phyloP scores from a whole-genome alignment of 2,797 vertebrate species.

The Urosaurus nigricauda region DNA sequence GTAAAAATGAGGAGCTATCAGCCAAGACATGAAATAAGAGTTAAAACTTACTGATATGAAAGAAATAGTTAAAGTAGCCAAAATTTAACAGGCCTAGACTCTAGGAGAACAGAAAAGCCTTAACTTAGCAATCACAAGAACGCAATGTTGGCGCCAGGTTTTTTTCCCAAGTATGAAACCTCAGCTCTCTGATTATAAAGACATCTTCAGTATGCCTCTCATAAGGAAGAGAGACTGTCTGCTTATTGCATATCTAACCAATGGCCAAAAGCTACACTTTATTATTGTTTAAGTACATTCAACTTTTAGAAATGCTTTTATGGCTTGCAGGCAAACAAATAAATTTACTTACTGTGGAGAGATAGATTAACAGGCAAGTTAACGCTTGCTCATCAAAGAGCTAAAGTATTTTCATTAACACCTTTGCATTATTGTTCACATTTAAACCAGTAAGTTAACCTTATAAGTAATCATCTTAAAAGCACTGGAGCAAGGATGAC shows the following conservation, averaged over 20 bases:
- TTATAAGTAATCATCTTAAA: not conserved
- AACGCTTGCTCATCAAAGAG: slow-evolving; percentile 71
- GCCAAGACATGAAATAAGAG: not conserved
- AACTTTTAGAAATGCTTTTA: slow-evolving; percentile 11
- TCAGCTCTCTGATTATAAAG: not conserved
- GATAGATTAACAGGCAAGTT: slow-evolving; percentile 66
- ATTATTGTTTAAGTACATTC: slow-evolving; percentile 10
- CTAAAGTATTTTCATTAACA: slow-evolving; percentile 68
- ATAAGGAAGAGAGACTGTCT: slow-evolving; percentile 1
- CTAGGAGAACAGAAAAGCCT: not conserved
- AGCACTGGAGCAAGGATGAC: not conserved
- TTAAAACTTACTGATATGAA: not conserved
- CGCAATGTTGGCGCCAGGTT: not conserved
- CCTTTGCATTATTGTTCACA: slow-evolving; percentile 42
- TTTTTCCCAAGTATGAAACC: not conserved
- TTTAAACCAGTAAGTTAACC: slow-evolving; percentile 56
- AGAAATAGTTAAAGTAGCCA: not conserved
- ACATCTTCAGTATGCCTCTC: not conserved
- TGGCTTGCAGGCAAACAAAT: slow-evolving; percentile 50
- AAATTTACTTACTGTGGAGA: slow-evolving; percentile 54
- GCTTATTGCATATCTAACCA: not conserved
- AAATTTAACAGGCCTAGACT: not conserved
- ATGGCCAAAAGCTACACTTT: slow-evolving; percentile 16
- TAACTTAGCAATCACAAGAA: not conserved
- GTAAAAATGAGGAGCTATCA: not conserved